phyloP scores from a whole-genome alignment of 2,888 invertebrate genomes.

The Cataglyphis albicans region DNA sequence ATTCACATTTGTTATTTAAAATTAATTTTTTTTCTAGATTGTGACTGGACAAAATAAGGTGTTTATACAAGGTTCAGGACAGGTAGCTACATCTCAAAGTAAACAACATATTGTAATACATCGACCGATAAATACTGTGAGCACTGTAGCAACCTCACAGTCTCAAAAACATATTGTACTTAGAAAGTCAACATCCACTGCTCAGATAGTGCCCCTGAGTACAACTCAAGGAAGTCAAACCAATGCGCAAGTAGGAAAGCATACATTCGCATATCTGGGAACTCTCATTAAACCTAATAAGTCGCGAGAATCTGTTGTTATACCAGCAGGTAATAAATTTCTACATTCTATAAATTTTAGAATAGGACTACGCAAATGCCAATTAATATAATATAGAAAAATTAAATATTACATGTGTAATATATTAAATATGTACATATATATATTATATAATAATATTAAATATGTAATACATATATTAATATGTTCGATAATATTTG shows the following conservation, averaged over 20 bases:
- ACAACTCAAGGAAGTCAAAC: constrained; percentile 78
- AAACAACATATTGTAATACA: constrained; percentile 83
- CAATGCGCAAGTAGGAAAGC: constrained; percentile 81
- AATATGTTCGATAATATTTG: background rate
- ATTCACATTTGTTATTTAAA: background rate
- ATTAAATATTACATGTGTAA: background rate
- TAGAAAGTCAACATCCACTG: constrained; percentile 81
- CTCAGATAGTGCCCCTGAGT: constrained; percentile 83
- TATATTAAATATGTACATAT: constrained; percentile 7
- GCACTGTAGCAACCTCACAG: constrained; percentile 72
- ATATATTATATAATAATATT: background rate
- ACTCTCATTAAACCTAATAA: constrained; percentile 84
- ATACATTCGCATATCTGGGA: constrained; percentile 84
- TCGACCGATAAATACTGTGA: constrained; percentile 79
- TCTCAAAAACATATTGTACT: constrained; percentile 83
- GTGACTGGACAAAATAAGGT: constrained; percentile 82
- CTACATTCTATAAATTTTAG: constrained; percentile 9
- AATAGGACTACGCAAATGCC: background rate
- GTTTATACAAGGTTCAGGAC: constrained; percentile 82
- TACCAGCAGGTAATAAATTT: constrained; percentile 80
- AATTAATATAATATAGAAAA: background rate
- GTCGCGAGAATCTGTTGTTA: constrained; percentile 82
- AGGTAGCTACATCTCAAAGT: constrained; percentile 79
- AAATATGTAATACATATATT: background rate
- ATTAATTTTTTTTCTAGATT: constrained; percentile 75